Evolutionary conservation across 2,113 vertebrate genomes (phyloP).

Genomic region (Eidolon helvum): DNA sequence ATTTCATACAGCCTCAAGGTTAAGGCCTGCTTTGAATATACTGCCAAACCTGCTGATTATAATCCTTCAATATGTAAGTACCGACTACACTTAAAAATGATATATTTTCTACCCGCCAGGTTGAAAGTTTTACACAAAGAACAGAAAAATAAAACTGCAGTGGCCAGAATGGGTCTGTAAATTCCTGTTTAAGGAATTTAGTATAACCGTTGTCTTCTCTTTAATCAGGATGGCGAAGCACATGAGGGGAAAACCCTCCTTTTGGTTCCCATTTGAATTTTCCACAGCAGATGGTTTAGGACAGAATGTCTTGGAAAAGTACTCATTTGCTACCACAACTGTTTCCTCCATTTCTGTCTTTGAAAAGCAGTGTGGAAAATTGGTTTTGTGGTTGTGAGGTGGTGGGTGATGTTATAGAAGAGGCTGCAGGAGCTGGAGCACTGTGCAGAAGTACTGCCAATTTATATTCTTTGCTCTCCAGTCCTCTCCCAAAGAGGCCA

Average conservation of each 20-base stretch:
- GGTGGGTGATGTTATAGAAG: not conserved
- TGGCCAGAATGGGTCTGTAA: not conserved
- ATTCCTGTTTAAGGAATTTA: not conserved
- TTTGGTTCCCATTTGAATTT: slow-evolving; percentile 52
- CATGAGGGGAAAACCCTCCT: not conserved
- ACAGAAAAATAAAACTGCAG: slow-evolving; percentile 11
- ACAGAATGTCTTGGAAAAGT: slow-evolving; percentile 15
- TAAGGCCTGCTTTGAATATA: slow-evolving; percentile 92
- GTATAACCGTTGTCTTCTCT: not conserved
- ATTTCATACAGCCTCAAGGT: slow-evolving; percentile 88
- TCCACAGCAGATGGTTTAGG: slow-evolving; percentile 55
- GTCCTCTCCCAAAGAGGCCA: not conserved
- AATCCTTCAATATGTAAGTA: slow-evolving; percentile 91
- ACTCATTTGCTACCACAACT: slow-evolving; percentile 41
- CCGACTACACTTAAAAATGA: not conserved
- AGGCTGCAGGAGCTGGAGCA: not conserved
- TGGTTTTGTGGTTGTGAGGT: slow-evolving; percentile 18
- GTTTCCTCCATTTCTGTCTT: slow-evolving; percentile 46
- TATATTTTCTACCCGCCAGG: not conserved
- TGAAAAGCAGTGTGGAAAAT: slow-evolving; percentile 51
- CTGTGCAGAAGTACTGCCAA: accelerated
- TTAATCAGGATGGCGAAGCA: slow-evolving; percentile 16
- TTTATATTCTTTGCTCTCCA: accelerated
- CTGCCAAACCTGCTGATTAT: slow-evolving; percentile 87
- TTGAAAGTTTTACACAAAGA: not conserved